These are phyloP conservation scores for Sycophaga agraensis DNA, from an alignment of 1,140 invertebrate species.

Conservation along the genomic window DNA sequence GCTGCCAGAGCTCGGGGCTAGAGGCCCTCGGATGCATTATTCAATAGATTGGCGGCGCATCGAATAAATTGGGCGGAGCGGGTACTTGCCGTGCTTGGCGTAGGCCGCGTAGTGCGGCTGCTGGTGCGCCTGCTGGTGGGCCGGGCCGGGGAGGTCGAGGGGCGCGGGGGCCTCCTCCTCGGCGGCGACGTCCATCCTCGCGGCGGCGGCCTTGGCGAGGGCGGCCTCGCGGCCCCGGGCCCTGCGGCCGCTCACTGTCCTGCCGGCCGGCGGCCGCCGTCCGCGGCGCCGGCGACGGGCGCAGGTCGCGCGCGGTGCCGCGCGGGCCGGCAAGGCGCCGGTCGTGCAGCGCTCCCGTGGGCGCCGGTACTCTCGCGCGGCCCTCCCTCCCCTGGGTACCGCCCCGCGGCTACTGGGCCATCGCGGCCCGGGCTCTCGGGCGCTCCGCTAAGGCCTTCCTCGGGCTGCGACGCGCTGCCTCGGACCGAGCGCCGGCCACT, in stretches of 20 bases:
- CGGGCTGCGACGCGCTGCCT: too few relatives aligned
- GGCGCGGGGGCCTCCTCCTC: conserved; percentile 35
- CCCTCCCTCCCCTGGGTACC: too few relatives aligned
- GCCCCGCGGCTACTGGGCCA: too few relatives aligned
- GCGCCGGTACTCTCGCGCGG: too few relatives aligned
- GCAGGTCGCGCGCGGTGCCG: conserved; percentile 8
- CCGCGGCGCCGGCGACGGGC: conserved; percentile 20
- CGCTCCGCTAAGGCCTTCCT: too few relatives aligned
- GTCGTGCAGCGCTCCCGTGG: too few relatives aligned
- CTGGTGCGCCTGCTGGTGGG: conserved; percentile 33
- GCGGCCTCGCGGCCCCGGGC: conserved; percentile 27
- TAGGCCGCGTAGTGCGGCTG: conserved; percentile 38
- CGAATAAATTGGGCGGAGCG: too few relatives aligned
- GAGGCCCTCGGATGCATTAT: too few relatives aligned
- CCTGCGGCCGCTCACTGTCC: conserved; percentile 32
- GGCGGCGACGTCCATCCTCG: conserved; percentile 42
- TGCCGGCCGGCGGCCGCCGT: conserved; percentile 13
- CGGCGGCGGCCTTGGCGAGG: conserved; percentile 36
- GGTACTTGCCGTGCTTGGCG: conserved; percentile 41
- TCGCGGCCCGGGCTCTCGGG: too few relatives aligned
- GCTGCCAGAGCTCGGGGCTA: too few relatives aligned
- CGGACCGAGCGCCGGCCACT: too few relatives aligned
- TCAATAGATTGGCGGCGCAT: too few relatives aligned
- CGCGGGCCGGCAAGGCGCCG: conserved; percentile 8
- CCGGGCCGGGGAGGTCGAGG: conserved; percentile 26